Conservation (phyloP, 2,888 invertebrate species). For the Gastracanthus pulcherrimus region DNA sequence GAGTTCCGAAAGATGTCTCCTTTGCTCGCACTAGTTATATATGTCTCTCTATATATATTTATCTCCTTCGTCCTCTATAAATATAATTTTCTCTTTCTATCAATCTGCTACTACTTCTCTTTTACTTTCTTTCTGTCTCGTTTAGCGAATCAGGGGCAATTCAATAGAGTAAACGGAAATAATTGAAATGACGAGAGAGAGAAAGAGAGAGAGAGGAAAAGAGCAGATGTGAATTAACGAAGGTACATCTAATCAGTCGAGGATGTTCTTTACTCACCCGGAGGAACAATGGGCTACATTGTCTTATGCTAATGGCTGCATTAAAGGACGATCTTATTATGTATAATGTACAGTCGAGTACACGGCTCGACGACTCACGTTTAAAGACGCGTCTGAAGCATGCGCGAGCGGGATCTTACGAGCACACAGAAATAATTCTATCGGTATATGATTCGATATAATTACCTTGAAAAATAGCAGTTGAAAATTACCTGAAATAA, state of each 20-base stretch:
- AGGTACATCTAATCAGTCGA: slow-evolving; percentile 7
- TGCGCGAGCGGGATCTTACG: background rate
- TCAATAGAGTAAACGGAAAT: slow-evolving; percentile 19
- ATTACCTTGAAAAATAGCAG: background rate
- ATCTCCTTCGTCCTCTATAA: background rate
- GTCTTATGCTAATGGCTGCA: slow-evolving; percentile 61
- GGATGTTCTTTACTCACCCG: background rate
- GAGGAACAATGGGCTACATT: slow-evolving; percentile 59
- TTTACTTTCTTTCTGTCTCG: background rate
- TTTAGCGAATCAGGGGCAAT: slow-evolving; percentile 1
- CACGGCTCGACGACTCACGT: background rate
- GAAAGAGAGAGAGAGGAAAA: background rate
- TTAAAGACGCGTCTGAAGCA: too few relatives aligned
- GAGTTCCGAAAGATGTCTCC: background rate
- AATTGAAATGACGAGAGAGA: slow-evolving; percentile 4
- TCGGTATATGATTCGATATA: slow-evolving; percentile 7
- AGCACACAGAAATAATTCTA: background rate
- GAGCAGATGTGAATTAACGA: background rate
- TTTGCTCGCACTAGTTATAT: background rate
- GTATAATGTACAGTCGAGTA: slow-evolving; percentile 17
- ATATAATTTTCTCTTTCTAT: background rate
- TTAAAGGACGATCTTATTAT: slow-evolving; percentile 55
- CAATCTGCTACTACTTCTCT: background rate
- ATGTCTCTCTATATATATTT: background rate
- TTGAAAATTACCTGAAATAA: background rate